A percentile compares a stretch with the other conserved stretches of the same genome.
phyloP scores from a whole-genome alignment of 2,888 invertebrate species.

The Drosophila anomelani region DNA sequence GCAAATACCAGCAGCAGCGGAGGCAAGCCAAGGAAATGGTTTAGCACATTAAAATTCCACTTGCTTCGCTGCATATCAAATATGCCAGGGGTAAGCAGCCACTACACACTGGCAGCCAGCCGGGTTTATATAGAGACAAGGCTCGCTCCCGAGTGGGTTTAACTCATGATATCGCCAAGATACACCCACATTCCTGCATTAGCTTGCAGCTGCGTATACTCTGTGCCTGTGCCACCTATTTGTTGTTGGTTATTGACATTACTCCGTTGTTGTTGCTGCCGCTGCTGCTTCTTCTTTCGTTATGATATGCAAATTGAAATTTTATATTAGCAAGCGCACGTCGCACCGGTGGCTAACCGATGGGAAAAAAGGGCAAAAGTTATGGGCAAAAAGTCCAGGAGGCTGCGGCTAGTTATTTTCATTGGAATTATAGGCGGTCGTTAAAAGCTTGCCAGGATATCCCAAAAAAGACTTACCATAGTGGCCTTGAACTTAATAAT shows the following conservation, averaged over 20 bases:
- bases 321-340: conserved; percentile 61
- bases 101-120: conserved; percentile 5
- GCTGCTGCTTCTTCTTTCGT: conserved; percentile 17
- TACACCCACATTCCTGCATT: conserved; percentile 29
- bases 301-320: conserved; percentile 79
- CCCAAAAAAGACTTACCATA: conserved; percentile 11
- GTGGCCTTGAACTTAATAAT: conserved; percentile 1
- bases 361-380: conserved; percentile 34
- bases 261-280: no score
- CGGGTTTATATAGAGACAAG: conserved; percentile 27
- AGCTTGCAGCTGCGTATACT: conserved; percentile 39
- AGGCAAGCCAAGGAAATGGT: conserved; percentile 72
- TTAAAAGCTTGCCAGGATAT: conserved; percentile 27
- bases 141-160: conserved; percentile 42
- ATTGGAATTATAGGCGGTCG: conserved; percentile 63
- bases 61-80: conserved; percentile 78
- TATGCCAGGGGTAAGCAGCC: conserved; percentile 64
- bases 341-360: conserved; percentile 39
- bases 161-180: conserved; percentile 57
- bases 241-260: conserved; percentile 72
- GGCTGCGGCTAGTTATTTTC: conserved; percentile 65
- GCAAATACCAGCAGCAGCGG: conserved; percentile 53
- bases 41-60: conserved; percentile 79
- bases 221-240: conserved; percentile 43
- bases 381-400: neutral